Conservation (phyloP, 2,113 vertebrate species). For the Montifringilla adamsi region DNA sequence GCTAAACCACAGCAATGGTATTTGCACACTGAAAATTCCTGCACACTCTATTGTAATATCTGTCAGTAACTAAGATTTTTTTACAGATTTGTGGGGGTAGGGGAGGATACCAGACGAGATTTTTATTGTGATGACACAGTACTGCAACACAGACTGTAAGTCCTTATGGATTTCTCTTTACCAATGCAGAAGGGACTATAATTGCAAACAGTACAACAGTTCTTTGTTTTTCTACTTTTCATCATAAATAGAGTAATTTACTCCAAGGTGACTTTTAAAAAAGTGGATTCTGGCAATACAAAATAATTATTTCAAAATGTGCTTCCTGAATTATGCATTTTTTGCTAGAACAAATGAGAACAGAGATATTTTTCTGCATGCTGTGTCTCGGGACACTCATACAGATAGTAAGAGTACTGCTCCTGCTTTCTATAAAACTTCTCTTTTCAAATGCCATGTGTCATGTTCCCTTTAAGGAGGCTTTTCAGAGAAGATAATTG, state of each 20-base stretch:
- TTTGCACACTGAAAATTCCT: not conserved
- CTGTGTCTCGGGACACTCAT: not conserved
- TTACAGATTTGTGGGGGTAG: not conserved
- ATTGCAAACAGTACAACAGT: not conserved
- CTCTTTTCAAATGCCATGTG: not conserved
- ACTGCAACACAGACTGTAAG: not conserved
- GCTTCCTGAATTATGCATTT: not conserved
- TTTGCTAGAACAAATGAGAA: not conserved
- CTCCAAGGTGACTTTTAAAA: not conserved
- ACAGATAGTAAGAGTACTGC: not conserved
- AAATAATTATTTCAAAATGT: not conserved
- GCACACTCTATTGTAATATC: rapidly evolving
- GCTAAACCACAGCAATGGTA: not conserved
- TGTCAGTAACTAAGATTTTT: not conserved
- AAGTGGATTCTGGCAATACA: not conserved
- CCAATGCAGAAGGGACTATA: not conserved
- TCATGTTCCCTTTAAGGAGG: not conserved
- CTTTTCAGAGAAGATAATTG: not conserved
- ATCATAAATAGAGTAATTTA: not conserved
- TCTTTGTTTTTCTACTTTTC: not conserved
- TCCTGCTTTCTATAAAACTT: not conserved
- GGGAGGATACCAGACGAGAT: not conserved
- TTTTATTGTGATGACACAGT: not conserved
- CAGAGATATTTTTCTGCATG: not conserved
- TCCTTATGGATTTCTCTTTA: not conserved